Percentiles rank a stretch among this genome's conserved stretches.
Evolutionary conservation across 2,113 vertebrate species (phyloP).

Genomic region (Eudyptes chrysolophus): DNA sequence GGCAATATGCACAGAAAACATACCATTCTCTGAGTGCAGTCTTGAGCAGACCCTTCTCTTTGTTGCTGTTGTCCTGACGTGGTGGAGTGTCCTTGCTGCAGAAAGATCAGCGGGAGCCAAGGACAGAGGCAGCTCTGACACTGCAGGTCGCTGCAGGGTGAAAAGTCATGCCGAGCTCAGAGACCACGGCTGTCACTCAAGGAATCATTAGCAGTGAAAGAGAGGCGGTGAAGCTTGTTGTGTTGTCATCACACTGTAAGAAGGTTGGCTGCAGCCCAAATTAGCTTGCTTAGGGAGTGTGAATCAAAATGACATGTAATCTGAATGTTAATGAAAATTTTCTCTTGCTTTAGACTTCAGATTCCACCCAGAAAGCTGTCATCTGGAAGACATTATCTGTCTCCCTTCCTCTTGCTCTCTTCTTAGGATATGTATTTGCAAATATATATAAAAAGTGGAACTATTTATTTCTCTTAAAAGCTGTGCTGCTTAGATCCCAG

Average conservation of each 20-base stretch:
- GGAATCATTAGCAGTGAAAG: constrained; percentile 76
- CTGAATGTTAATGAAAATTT: constrained; percentile 80
- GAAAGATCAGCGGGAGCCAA: constrained; percentile 1
- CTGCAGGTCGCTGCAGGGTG: constrained; percentile 35
- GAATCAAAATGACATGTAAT: constrained; percentile 81
- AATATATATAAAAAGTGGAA: constrained; percentile 10
- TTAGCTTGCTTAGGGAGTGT: constrained; percentile 78
- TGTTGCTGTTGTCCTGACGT: background rate
- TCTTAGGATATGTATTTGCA: background rate
- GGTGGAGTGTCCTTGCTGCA: constrained; percentile 39
- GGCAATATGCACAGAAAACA: background rate
- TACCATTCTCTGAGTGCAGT: background rate
- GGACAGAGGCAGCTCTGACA: constrained; percentile 43
- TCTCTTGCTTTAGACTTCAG: constrained; percentile 59
- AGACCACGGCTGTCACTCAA: constrained; percentile 79
- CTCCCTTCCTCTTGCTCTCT: background rate
- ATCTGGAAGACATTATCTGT: constrained; percentile 70
- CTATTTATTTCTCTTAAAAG: background rate
- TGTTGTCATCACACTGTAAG: constrained; percentile 74
- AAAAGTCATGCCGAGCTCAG: constrained; percentile 63
- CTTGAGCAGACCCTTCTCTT: background rate
- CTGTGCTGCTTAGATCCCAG: background rate
- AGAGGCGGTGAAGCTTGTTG: constrained; percentile 65
- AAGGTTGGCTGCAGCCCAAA: constrained; percentile 78
- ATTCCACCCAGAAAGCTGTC: constrained; percentile 70